Evolutionary conservation across 2,888 invertebrate genomes (phyloP).

Genomic region (Drosophila meridiana): DNA sequence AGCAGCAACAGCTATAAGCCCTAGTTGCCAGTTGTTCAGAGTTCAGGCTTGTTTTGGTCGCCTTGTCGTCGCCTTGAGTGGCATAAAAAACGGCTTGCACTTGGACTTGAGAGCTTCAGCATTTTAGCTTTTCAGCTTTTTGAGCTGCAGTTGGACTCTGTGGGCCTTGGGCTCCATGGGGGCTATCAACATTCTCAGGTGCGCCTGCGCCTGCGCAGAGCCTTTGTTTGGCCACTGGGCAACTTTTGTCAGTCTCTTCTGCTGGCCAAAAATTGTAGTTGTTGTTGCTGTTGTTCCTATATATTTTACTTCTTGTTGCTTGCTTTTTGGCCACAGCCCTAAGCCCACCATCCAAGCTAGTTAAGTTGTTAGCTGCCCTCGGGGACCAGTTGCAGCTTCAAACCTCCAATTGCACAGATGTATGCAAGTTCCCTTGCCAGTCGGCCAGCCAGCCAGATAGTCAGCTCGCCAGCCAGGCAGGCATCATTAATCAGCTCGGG

Average conservation of each 20-base stretch:
- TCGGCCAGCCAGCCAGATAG: conserved; percentile 18
- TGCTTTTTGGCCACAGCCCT: conserved; percentile 54
- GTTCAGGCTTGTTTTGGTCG: conserved; percentile 49
- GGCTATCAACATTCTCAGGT: conserved; percentile 85
- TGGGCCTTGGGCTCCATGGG: conserved; percentile 68
- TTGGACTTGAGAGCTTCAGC: conserved; percentile 62
- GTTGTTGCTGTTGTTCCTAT: not conserved
- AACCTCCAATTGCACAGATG: conserved; percentile 38
- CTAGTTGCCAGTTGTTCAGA: conserved; percentile 26
- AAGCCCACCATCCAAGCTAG: conserved; percentile 73
- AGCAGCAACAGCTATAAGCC: conserved; percentile 22
- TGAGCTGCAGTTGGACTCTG: conserved; percentile 26
- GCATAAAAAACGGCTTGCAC: conserved; percentile 78
- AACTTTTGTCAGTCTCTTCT: conserved; percentile 53
- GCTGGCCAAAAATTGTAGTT: conserved; percentile 61
- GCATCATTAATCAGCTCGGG: conserved; percentile 78
- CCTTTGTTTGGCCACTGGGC: conserved; percentile 74
- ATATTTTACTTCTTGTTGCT: conserved; percentile 1
- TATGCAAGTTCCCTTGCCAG: conserved; percentile 45
- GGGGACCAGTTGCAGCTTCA: conserved; percentile 44
- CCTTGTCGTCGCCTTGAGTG: conserved; percentile 71
- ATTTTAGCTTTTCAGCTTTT: conserved; percentile 7
- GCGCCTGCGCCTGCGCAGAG: conserved; percentile 80
- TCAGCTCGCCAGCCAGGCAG: conserved; percentile 28
- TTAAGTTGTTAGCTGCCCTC: conserved; percentile 78